Conservation (phyloP, 2,888 invertebrate genomes). For the Tanypteryx hageni region DNA sequence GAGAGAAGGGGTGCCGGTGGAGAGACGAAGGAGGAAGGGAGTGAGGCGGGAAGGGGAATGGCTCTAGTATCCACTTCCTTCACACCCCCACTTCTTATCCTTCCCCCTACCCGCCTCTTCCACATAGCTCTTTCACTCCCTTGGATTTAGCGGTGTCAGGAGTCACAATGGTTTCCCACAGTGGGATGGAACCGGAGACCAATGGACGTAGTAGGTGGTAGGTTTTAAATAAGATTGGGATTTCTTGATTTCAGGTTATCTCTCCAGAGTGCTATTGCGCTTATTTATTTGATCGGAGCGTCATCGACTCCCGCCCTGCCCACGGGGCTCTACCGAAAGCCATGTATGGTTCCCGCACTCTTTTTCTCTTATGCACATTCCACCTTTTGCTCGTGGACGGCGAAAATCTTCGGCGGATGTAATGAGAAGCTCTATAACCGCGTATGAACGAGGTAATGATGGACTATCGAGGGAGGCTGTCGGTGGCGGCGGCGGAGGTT, state of each 20-base stretch:
- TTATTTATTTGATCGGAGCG: background rate
- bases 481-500: background rate
- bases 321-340: too few relatives aligned
- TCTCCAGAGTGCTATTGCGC: background rate
- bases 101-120: background rate
- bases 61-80: constrained; percentile 24
- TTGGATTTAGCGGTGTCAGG: background rate
- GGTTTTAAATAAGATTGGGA: background rate
- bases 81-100: background rate
- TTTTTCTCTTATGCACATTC: background rate
- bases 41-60: background rate
- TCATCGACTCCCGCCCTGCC: background rate
- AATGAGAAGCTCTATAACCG: background rate
- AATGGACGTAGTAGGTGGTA: background rate
- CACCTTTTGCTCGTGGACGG: background rate
- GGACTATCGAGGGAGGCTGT: background rate
- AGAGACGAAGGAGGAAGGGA: too few relatives aligned
- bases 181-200: background rate
- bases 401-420: constrained; percentile 11
- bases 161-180: constrained; percentile 13
- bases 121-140: background rate
- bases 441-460: background rate
- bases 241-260: background rate
- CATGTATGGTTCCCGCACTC: background rate
- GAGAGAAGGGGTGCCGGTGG: background rate